Evolutionary conservation across 2,888 invertebrate species (phyloP).

Genomic region (Scotopteryx bipunctaria): DNA sequence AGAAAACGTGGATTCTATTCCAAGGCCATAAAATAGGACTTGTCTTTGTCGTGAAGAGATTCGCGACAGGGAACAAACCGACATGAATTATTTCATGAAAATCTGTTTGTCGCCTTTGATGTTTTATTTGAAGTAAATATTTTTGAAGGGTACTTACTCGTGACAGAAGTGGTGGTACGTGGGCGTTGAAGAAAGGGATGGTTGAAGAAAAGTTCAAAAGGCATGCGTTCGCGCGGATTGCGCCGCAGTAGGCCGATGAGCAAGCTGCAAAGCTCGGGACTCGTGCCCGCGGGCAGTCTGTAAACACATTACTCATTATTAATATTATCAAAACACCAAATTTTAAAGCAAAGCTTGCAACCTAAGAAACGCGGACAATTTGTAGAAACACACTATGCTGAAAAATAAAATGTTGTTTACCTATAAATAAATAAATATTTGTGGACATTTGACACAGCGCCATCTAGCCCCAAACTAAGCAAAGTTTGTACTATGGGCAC

Average conservation of each 20-base stretch:
- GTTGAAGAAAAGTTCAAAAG: constrained; percentile 97
- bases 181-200: constrained; percentile 94
- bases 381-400: too few species aligned
- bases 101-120: background rate
- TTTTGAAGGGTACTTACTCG: constrained; percentile 61
- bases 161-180: constrained; percentile 76
- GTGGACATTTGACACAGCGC: too few species aligned
- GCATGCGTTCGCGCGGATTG: constrained; percentile 97
- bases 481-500: too few species aligned
- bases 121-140: background rate
- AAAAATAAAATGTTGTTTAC: too few species aligned
- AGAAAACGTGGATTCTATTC: constrained; percentile 7
- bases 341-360: too few species aligned
- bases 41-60: too few species aligned
- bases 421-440: too few species aligned
- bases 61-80: too few species aligned
- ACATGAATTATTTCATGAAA: too few species aligned
- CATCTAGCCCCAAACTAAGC: too few species aligned
- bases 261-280: constrained; percentile 93
- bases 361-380: too few species aligned
- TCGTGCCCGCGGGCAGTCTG: constrained; percentile 97
- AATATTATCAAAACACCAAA: too few species aligned
- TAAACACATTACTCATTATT: constrained; percentile 41
- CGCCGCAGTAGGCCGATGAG: constrained; percentile 93
- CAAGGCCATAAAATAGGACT: background rate